Evolutionary conservation across 2,113 vertebrate species (phyloP).

Genomic region (Tympanuchus pallidicinctus): DNA sequence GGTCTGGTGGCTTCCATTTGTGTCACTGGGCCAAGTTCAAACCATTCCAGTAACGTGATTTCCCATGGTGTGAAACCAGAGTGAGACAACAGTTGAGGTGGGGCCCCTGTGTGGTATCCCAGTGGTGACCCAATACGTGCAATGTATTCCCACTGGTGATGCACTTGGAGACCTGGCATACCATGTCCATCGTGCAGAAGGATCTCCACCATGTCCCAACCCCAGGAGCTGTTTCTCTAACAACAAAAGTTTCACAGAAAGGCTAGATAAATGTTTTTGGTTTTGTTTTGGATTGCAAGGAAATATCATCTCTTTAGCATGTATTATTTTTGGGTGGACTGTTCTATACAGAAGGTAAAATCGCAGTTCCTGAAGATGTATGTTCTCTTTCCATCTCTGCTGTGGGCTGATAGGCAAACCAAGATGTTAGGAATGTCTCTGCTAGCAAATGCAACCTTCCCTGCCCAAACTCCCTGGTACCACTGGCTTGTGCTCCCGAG

Average conservation of each 20-base stretch:
- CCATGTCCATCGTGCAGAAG: not conserved
- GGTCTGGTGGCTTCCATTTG: not conserved
- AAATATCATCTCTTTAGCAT: not conserved
- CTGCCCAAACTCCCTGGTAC: not conserved
- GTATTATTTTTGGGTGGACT: not conserved
- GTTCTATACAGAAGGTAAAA: not conserved
- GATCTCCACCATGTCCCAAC: not conserved
- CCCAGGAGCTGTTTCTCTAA: not conserved
- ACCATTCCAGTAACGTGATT: constrained; percentile 1
- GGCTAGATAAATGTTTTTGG: not conserved
- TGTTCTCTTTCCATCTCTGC: not conserved
- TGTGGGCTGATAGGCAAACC: not conserved
- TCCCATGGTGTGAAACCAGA: not conserved
- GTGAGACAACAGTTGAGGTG: not conserved
- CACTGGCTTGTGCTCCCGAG: not conserved
- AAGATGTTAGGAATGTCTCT: not conserved
- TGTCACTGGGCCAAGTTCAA: not conserved
- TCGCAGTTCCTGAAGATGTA: not conserved
- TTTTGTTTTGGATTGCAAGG: not conserved
- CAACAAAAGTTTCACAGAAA: not conserved
- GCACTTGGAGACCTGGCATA: not conserved
- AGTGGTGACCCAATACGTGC: not conserved
- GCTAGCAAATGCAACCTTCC: not conserved
- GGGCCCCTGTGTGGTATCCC: not conserved
- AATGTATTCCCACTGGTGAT: not conserved